Evolutionary conservation across 64 coral and sea anemone species (phyloP).

Genomic region (Pocillopora damicornis): DNA sequence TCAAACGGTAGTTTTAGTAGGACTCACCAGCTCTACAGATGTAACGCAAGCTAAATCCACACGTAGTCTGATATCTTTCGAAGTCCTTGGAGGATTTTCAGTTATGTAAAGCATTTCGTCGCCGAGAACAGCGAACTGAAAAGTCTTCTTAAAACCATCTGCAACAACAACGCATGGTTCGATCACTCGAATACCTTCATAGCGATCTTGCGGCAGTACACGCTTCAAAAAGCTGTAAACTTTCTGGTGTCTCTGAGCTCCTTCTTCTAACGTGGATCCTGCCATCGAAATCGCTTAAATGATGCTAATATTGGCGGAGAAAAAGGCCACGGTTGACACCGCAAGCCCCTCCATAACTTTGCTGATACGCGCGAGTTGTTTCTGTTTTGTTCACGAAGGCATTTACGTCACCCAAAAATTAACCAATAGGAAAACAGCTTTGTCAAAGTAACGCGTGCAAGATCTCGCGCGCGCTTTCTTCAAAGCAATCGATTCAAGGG

Average conservation of each 20-base stretch:
- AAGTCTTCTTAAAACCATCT: conserved; percentile 81
- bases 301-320: not conserved
- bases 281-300: conserved; percentile 18
- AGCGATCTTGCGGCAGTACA: conserved; percentile 75
- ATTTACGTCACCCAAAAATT: not conserved
- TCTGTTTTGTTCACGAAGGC: not conserved
- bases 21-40: conserved; percentile 76
- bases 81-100: conserved; percentile 85
- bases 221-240: conserved; percentile 97
- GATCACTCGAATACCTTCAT: conserved; percentile 84
- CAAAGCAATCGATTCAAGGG: too few relatives aligned
- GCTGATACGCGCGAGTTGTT: conserved; percentile 28
- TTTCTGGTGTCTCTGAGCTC: conserved; percentile 90
- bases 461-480: not conserved
- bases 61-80: conserved; percentile 81
- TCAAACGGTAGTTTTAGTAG: too few relatives aligned
- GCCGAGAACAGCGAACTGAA: conserved; percentile 85
- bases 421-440: conserved; percentile 4
- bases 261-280: conserved; percentile 48
- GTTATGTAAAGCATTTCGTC: conserved; percentile 88
- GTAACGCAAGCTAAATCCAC: conserved; percentile 77
- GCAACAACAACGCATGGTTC: conserved; percentile 90
- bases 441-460: not conserved
- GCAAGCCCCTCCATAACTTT: not conserved
- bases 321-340: not conserved